Evolutionary conservation across 2,888 invertebrate species (phyloP), one percentile per base, ranked within the genome.

Genomic region (Oscheius sp.): DNA sequence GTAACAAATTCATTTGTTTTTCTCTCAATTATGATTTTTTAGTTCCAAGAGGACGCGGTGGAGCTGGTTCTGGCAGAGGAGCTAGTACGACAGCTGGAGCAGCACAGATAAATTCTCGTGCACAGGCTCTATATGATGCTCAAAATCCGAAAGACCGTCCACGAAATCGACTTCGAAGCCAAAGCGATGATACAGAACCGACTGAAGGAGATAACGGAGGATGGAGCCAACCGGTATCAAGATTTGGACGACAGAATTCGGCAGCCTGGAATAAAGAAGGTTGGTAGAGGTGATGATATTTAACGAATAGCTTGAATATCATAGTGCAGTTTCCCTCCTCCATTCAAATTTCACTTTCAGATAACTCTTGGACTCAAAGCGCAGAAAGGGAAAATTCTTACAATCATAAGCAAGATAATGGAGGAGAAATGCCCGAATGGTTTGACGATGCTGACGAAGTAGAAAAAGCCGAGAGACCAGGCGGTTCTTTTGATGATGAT

Each of bases 111-210:
- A 82, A 82, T 56, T 64, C 79, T 4, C 71, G 82, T 45, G 82
- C 82, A 22, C 81, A 80, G 49, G 79, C 74, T 30, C 67, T 82
- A 9, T 80, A 76, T 68, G 78, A 79, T 50, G 68, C 69, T 12
- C 36, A 36, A 2, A 67, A 71, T 54, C 71, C 71, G 28, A 66
- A 65, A 17, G 73, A 78, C 44, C 75, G 78, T 47, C 78, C 78
- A 2, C 72, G 78, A 24, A 70, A 72, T 49, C 70, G 77, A 17
- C 56, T 73, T 5, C 70, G 73, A 17, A 73, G 73, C 41, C 67
- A 69, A 17, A 68, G 72, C 26, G 73, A 74, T n/a, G 73, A 73
- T 9, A 22, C 32, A 17, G 38, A 45, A 30, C 49, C 36, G 2
- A 36, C 54, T 33, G 51, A 45, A 20, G 24, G 17, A 3, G 63